phyloP scores from a whole-genome alignment of 2,888 invertebrate species.

The Apamea monoglypha region DNA sequence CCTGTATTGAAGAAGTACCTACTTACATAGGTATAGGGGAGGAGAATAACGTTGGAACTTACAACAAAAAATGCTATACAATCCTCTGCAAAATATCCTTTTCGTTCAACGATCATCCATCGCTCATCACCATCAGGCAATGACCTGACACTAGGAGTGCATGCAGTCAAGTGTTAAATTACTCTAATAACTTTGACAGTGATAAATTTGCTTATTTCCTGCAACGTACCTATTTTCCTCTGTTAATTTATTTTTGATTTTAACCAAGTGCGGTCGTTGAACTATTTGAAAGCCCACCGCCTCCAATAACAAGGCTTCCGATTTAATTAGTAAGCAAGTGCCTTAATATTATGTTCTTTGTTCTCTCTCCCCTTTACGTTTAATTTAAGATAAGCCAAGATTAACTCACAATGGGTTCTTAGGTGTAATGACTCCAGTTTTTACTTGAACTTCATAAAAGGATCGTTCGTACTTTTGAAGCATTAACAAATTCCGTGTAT shows the following conservation, averaged over 20 bases:
- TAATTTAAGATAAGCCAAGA: conserved; percentile 11
- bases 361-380: conserved; percentile 25
- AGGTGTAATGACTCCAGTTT: conserved; percentile 18
- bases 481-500: neutral
- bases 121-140: neutral
- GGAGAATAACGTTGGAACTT: neutral
- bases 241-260: conserved; percentile 27
- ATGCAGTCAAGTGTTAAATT: conserved; percentile 13
- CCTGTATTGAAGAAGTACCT: too few relatives aligned
- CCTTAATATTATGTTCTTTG: conserved; percentile 22
- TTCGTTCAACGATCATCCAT: neutral
- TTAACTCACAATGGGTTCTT: conserved; percentile 25
- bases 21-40: too few relatives aligned
- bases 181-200: neutral
- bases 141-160: neutral
- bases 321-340: conserved; percentile 25
- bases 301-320: conserved; percentile 2
- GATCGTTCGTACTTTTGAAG: neutral
- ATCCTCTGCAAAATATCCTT: neutral
- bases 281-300: conserved; percentile 10
- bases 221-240: neutral
- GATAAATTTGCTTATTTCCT: conserved; percentile 23
- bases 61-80: neutral
- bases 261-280: conserved; percentile 22
- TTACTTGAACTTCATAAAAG: conserved; percentile 12